Evolutionary conservation across 53 echinoderm and acorn worm species (phyloP).

Genomic region (Holothuria leucospilota): DNA sequence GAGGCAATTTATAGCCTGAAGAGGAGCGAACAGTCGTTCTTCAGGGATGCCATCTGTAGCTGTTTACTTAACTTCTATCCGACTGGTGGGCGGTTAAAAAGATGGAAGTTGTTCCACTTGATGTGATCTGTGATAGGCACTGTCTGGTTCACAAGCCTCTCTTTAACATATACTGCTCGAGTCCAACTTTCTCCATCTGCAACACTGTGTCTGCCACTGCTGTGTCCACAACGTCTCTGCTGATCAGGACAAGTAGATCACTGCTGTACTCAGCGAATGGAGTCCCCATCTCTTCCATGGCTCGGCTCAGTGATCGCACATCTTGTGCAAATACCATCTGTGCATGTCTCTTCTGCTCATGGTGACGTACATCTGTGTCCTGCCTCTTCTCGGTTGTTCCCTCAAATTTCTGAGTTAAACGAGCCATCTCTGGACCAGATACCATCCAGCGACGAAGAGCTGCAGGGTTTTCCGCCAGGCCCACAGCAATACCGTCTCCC

Average conservation of each 20-base stretch:
- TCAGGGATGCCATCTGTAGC: conserved; percentile 26
- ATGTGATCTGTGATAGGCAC: not conserved
- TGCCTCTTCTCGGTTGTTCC: too few relatives aligned
- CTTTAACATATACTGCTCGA: too few relatives aligned
- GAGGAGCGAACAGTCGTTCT: conserved; percentile 31
- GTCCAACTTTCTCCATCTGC: too few relatives aligned
- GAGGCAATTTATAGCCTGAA: conserved; percentile 31
- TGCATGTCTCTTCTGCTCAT: too few relatives aligned
- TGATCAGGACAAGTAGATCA: conserved; percentile 44
- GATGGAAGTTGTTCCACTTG: conserved; percentile 37
- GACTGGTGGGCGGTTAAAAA: conserved; percentile 37
- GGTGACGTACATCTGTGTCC: conserved; percentile 35
- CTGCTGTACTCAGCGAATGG: conserved; percentile 9
- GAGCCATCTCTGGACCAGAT: too few relatives aligned
- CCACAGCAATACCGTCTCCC: conserved; percentile 48
- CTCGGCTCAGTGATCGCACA: conserved; percentile 10
- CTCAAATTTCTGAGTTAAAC: too few relatives aligned
- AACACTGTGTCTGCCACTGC: too few relatives aligned
- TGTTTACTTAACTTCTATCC: conserved; percentile 3
- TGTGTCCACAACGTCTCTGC: too few relatives aligned
- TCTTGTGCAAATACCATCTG: conserved; percentile 26
- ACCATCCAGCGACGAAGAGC: conserved; percentile 17
- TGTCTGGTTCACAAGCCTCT: too few relatives aligned
- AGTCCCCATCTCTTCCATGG: conserved; percentile 32
- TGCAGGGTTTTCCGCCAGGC: conserved; percentile 39